phyloP scores from a whole-genome alignment of 2,888 invertebrate species.

The Noctua janthina region DNA sequence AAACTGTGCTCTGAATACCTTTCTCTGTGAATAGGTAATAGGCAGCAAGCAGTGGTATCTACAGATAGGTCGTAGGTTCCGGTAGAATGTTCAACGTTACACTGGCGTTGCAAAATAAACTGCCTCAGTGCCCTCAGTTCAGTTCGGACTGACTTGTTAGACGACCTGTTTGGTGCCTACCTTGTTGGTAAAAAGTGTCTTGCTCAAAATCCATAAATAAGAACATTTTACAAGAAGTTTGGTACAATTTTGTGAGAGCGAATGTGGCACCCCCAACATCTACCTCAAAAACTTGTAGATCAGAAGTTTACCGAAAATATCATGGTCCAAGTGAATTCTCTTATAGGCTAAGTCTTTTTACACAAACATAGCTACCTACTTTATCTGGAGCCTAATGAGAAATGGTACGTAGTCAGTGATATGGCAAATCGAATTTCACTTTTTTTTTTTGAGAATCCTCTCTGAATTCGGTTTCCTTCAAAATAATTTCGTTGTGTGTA shows the following conservation, averaged over 20 bases:
- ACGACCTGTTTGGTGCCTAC: neutral
- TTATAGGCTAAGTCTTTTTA: neutral
- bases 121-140: conserved; percentile 21
- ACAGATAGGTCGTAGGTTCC: neutral
- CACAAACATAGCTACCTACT: neutral
- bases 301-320: neutral
- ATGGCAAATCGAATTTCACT: neutral
- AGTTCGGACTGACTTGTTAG: conserved; percentile 24
- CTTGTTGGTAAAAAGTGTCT: neutral
- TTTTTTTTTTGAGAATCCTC: neutral
- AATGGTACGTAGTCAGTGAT: neutral
- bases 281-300: neutral
- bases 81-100: conserved; percentile 35
- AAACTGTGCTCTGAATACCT: neutral
- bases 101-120: conserved; percentile 61
- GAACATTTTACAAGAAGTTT: neutral
- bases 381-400: neutral
- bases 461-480: neutral
- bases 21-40: neutral
- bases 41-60: neutral
- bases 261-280: neutral
- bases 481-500: neutral
- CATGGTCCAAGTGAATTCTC: neutral
- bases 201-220: neutral
- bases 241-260: neutral